Evolutionary conservation across 2,888 invertebrate genomes (phyloP).

Genomic region (Cerastis rubricosa): DNA sequence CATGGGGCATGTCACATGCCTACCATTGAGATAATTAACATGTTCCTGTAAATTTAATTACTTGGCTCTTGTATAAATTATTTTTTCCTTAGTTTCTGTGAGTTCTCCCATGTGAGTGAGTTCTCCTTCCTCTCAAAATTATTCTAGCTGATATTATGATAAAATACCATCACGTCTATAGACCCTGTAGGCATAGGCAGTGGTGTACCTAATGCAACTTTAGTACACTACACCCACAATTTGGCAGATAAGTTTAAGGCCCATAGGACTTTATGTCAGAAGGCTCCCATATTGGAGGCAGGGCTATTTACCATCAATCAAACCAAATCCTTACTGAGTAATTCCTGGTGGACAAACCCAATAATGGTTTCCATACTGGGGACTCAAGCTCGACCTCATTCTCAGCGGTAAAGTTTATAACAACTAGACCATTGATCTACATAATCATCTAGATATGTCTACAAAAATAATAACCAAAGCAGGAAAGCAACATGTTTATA

Average conservation of each 20-base stretch:
- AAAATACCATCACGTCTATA: neutral
- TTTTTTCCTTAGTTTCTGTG: neutral
- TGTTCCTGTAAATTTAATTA: constrained; percentile 23
- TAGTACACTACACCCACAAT: neutral
- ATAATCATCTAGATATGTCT: neutral
- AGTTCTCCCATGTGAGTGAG: neutral
- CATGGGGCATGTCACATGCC: neutral
- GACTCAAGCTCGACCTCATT: neutral
- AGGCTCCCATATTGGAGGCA: neutral
- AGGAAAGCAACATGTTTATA: constrained; percentile 20
- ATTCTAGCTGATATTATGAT: neutral
- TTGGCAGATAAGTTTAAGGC: neutral
- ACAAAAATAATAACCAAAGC: neutral
- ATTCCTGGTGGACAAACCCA: neutral
- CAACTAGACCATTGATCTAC: neutral
- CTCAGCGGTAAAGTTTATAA: neutral
- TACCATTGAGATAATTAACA: constrained; percentile 25
- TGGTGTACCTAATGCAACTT: too few relatives aligned
- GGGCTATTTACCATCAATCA: neutral
- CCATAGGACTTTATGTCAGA: neutral
- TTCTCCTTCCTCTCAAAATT: neutral
- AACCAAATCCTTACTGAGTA: neutral
- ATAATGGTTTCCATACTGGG: neutral
- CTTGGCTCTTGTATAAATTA: neutral
- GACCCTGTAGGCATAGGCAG: neutral